Evolutionary conservation across 2,113 vertebrate genomes (phyloP).

Genomic region (Xerus inauris): DNA sequence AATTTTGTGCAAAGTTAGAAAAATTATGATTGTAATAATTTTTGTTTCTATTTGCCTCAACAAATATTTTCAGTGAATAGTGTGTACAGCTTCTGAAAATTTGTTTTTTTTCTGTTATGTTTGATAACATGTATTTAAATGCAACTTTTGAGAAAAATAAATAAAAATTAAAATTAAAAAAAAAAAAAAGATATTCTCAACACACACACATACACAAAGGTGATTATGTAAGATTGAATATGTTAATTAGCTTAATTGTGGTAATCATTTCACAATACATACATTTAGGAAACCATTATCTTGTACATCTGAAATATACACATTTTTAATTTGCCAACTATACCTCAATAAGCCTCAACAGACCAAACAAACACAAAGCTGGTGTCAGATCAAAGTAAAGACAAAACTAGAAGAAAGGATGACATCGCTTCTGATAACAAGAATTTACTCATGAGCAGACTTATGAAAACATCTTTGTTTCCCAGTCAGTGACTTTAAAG

Average conservation of each 20-base stretch:
- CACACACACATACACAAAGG: neutral
- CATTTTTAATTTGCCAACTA: neutral
- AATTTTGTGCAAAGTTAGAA: too few relatives aligned
- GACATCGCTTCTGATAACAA: neutral
- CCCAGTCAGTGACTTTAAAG: slow-evolving; percentile 1
- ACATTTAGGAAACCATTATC: neutral
- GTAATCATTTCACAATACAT: neutral
- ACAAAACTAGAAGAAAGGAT: neutral
- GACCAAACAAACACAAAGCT: neutral
- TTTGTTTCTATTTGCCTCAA: too few relatives aligned
- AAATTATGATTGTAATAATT: too few relatives aligned
- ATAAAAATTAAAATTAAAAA: too few relatives aligned
- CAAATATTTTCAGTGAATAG: too few relatives aligned
- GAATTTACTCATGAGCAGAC: neutral
- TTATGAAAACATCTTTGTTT: slow-evolving; percentile 40
- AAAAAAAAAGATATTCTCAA: neutral
- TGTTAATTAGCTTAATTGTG: neutral
- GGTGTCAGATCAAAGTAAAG: neutral
- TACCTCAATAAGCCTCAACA: neutral
- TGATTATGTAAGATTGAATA: neutral
- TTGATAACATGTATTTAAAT: too few relatives aligned
- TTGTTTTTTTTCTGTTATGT: too few relatives aligned
- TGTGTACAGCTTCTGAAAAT: too few relatives aligned
- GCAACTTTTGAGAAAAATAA: too few relatives aligned
- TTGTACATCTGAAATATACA: neutral